These are phyloP conservation scores for Xenentodon cancila DNA, from an alignment of 2,797 vertebrate species.

Conservation along the genomic window DNA sequence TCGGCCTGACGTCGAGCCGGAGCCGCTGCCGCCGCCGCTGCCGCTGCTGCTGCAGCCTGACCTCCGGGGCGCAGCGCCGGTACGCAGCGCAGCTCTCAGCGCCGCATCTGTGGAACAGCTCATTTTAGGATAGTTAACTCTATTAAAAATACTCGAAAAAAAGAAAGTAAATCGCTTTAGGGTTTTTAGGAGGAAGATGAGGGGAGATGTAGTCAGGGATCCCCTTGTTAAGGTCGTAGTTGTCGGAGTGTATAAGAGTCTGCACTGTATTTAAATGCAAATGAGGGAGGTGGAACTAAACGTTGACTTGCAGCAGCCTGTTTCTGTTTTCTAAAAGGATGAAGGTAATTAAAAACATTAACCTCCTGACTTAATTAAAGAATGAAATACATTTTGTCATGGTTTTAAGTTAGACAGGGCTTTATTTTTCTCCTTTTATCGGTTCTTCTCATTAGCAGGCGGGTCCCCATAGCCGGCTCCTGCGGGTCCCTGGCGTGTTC, in stretches of 20 bases:
- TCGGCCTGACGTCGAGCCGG: not conserved
- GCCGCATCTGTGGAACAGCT: not conserved
- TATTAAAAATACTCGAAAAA: too few species aligned
- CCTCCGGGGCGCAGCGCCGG: conserved; percentile 32
- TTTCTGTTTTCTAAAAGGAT: conserved; percentile 12
- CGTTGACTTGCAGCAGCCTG: conserved; percentile 14
- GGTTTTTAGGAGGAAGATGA: not conserved
- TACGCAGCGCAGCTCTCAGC: conserved; percentile 25
- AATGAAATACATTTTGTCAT: not conserved
- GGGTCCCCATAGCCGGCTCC: too few species aligned
- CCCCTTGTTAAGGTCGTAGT: conserved; percentile 2
- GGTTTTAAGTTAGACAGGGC: not conserved
- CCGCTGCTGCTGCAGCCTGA: conserved; percentile 26
- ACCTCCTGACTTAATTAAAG: not conserved
- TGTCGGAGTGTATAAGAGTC: not conserved
- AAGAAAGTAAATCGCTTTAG: too few species aligned
- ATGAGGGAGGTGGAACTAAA: not conserved
- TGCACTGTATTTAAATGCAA: conserved; percentile 15
- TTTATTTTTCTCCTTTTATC: conserved; percentile 6
- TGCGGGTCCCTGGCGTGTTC: conserved; percentile 44
- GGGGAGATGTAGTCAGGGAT: not conserved
- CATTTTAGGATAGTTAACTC: too few species aligned
- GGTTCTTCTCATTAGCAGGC: conserved; percentile 51
- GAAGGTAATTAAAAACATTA: not conserved
- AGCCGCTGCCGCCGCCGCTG: too few species aligned